These are phyloP conservation scores for Micrastur ruficollis DNA, from an alignment of 2,797 vertebrate species.

Conservation along the genomic window DNA sequence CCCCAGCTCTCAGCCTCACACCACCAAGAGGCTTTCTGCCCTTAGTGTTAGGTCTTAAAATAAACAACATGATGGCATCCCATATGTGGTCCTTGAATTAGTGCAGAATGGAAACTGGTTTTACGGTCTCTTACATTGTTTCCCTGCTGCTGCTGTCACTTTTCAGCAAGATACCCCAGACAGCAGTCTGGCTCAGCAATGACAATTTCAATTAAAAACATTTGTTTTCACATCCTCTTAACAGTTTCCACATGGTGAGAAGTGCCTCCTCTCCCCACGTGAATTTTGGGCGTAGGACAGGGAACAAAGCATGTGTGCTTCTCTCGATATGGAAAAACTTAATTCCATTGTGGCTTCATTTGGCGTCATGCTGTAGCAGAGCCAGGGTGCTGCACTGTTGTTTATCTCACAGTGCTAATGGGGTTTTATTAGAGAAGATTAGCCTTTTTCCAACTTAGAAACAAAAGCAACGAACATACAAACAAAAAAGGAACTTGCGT, in stretches of 20 bases:
- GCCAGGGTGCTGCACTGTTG: neutral
- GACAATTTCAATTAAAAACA: constrained; percentile 66
- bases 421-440: neutral
- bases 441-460: neutral
- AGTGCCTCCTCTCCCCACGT: neutral
- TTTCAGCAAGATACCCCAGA: constrained; percentile 47
- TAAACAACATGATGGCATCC: neutral
- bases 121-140: constrained; percentile 32
- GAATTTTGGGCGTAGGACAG: neutral
- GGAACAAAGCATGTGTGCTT: neutral
- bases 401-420: neutral
- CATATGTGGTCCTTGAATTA: constrained; percentile 40
- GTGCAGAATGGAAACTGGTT: neutral
- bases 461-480: neutral
- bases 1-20: fast-evolving
- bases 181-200: constrained; percentile 33
- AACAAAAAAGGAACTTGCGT: neutral
- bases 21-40: neutral
- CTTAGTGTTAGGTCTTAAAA: neutral
- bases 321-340: neutral
- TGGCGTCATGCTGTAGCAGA: neutral
- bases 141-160: constrained; percentile 53
- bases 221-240: constrained; percentile 55
- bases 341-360: neutral
- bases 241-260: constrained; percentile 48